Evolutionary conservation across 2,888 invertebrate genomes (phyloP), one percentile per base, ranked within the genome.

Genomic region (Unio delphinus): DNA sequence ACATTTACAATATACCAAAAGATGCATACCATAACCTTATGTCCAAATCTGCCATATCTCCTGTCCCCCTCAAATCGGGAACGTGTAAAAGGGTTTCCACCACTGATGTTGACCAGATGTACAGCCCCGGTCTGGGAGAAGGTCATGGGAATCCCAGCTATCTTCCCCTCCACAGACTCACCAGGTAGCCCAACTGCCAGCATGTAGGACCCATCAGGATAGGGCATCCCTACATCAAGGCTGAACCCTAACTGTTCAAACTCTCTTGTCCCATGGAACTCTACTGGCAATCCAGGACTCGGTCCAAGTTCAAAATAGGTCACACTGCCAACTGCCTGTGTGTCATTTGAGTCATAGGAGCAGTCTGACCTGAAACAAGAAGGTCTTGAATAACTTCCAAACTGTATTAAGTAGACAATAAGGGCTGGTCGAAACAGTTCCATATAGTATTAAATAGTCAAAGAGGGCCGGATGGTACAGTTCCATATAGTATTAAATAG

Each of bases 61-160:
- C 83, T 80, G 64, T 86, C 83, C 5, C 84, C 83, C n/a, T 72
- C 70, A 55, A 80, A 79, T 34, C 28, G 67, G 57, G 56, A 78
- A 71, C n/a, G 79, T 57, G 8, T 68, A 66, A 30, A 23, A 17
- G 58, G 65, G 7, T 23, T n/a, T 23, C 57, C 65, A 28, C 58
- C 55, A 59, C 79, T 72, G 26, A 79, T 68, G 66, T 83, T 83
- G 64, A 78, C 81, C 15, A 86, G 65, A 34, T 62, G 58, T 2
- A 86, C 83, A 20, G 57, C 64, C 18, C 86, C 86, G 5, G 78
- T 79, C 64, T 84, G 83, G 0, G 69, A 57, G 55, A 84, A 80
- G 23, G 55, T 61, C 26, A 64, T 17, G 1, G 70, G 60, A 0
- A 76, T n/a, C n/a, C 75, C 73, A 5, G 34, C 67, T 15, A 80